Conservation (phyloP, 2,888 invertebrate genomes). For the Cordilura impudica region DNA sequence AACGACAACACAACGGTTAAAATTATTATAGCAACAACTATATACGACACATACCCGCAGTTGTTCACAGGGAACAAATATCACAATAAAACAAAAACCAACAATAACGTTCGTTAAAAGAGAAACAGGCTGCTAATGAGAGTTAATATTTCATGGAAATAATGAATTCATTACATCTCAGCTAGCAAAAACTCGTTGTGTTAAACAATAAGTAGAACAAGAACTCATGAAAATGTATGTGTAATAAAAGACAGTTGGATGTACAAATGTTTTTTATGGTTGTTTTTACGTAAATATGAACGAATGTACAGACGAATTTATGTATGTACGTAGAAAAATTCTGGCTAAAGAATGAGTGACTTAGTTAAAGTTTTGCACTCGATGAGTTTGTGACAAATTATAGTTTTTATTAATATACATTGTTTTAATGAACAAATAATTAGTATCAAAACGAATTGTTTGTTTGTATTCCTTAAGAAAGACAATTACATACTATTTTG, state of each 20-base stretch:
- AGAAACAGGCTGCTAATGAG: background rate
- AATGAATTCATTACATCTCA: conserved; percentile 24
- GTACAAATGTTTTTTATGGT: background rate
- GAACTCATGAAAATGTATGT: background rate
- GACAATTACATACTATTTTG: background rate
- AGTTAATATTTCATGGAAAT: conserved; percentile 10
- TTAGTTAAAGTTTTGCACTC: conserved; percentile 21
- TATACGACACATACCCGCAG: background rate
- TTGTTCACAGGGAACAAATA: background rate
- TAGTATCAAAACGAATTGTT: background rate
- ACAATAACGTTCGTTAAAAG: background rate
- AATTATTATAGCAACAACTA: no score
- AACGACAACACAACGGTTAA: no score
- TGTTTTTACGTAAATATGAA: background rate
- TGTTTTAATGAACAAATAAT: conserved; percentile 1
- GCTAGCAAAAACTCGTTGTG: background rate
- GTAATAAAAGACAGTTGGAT: background rate
- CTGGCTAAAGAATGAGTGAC: background rate
- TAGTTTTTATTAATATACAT: background rate
- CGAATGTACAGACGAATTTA: background rate
- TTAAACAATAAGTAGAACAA: background rate
- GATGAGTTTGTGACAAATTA: background rate
- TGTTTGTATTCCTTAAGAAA: background rate
- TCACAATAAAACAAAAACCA: background rate
- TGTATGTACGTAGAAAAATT: conserved; percentile 16